Base-by-base conservation (phyloP, 2,797 vertebrate species). In the Alca torda region DNA sequence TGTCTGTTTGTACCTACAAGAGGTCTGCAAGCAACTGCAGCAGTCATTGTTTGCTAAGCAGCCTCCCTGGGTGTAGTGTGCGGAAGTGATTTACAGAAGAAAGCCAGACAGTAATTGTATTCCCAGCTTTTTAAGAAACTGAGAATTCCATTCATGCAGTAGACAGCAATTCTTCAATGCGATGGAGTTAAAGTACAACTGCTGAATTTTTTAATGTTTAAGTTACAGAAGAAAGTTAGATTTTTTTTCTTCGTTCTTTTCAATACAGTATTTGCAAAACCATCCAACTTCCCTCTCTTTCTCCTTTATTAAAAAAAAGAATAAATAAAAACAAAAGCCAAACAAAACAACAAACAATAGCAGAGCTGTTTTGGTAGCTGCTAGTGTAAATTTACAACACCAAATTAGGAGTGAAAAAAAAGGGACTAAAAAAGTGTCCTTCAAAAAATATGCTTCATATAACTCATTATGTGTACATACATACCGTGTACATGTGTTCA, bases 401-500 rank as follows among this genome's bases (percentile, higher is more conserved):
- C 15, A 53, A 45, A 76, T 31, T 5, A 63, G 5, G 3, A 54
- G 5, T 28, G 9, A 53, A 67, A 60, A 45, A 45, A 50, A 7
- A 26, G 12, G 39, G 3, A 65, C 14, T 45, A 16, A 80, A 77
- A 43, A 61, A 31, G 2, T 0, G 1, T 5, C 8, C 19, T 33
- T 37, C 46, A 33, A 54, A 76, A 67, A 41, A 14, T 19, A 26
- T 0, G 1, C 2, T 54, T 82, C 4, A 9, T 18, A 10, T 16
- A 74, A 35, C 28, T 65, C 4, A 19, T n/a, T 39, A 28, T 8
- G 5, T 14, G 3, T 46, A 45, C 4, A 5, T 25, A 53, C 1
- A 0, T 12, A 73, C 7, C 7, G 51, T 2, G 14, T 13, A 43
- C 3, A 16, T 0, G 5, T 20, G 11, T 13, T 51, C 9, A 51